Percentiles rank a stretch among this genome's conserved stretches.
Conservation (phyloP, 2,797 vertebrate species). For the Coracias cyanogaster region DNA sequence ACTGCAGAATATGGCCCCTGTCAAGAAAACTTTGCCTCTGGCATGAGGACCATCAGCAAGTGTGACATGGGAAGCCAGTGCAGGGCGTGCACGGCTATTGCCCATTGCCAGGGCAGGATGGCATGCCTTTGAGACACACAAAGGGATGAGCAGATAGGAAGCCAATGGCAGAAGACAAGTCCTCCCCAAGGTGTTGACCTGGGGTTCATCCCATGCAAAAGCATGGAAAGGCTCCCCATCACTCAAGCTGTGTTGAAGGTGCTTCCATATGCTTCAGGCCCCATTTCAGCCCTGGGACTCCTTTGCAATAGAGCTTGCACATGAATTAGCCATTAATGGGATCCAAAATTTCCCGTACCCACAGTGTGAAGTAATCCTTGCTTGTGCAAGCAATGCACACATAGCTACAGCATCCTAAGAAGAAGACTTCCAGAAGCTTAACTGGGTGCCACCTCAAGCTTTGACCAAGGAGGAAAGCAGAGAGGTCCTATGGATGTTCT, state of each 20-base stretch:
- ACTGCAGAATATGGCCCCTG: not conserved
- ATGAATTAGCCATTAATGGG: not conserved
- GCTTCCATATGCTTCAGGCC: not conserved
- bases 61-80: not conserved
- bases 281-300: not conserved
- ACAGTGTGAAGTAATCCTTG: rapidly evolving
- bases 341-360: not conserved
- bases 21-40: slow-evolving; percentile 10
- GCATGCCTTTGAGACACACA: not conserved
- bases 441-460: not conserved
- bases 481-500: not conserved
- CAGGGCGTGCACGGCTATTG: rapidly evolving
- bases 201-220: not conserved
- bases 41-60: not conserved
- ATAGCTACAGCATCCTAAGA: not conserved
- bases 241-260: not conserved
- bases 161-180: not conserved
- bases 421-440: not conserved
- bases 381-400: not conserved
- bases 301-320: not conserved
- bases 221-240: not conserved
- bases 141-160: not conserved
- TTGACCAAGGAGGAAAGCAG: not conserved
- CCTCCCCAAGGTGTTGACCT: not conserved
- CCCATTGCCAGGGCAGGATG: not conserved